These are phyloP conservation scores for Megalonaias nervosa DNA, from an alignment of 1,140 invertebrate species.

Conservation along the genomic window DNA sequence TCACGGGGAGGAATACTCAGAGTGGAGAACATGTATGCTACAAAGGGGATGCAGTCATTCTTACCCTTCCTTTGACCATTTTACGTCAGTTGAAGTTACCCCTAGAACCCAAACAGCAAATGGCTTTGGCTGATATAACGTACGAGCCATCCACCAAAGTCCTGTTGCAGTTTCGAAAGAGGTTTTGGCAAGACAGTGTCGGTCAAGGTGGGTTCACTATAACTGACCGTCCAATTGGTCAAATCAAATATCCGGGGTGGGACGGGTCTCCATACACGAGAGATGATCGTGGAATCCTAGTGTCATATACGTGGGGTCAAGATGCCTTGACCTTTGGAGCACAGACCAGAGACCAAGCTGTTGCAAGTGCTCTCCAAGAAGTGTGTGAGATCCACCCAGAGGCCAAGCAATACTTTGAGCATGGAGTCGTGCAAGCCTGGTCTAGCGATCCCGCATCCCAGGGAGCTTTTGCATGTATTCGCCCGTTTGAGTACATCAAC, in stretches of 20 bases:
- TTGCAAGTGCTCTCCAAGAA: constrained; percentile 37
- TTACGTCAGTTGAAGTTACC: constrained; percentile 33
- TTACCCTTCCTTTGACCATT: constrained; percentile 34
- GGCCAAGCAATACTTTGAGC: constrained; percentile 35
- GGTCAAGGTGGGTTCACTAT: constrained; percentile 37
- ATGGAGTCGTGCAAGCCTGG: constrained; percentile 41
- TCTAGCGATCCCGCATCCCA: constrained; percentile 28
- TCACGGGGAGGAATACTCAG: too few species aligned
- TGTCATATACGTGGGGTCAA: constrained; percentile 32
- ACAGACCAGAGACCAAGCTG: constrained; percentile 21
- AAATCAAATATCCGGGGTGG: constrained; percentile 31
- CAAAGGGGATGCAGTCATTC: constrained; percentile 34
- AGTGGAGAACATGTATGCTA: constrained; percentile 15
- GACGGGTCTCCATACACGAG: constrained; percentile 7
- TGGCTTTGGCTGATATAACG: constrained; percentile 22
- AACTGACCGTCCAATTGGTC: constrained; percentile 35
- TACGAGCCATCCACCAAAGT: constrained; percentile 36
- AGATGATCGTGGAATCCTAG: constrained; percentile 30
- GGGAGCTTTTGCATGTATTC: constrained; percentile 24
- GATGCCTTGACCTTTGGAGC: constrained; percentile 30
- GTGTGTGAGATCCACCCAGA: constrained; percentile 42
- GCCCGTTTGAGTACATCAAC: constrained; percentile 26
- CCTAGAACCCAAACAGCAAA: background rate
- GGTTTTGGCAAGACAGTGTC: constrained; percentile 42
- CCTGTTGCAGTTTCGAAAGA: constrained; percentile 29